A percentile compares a stretch with the other conserved stretches of the same genome.
Evolutionary conservation across 2,888 invertebrate genomes (phyloP).

Genomic region (Acanthoscelides obtectus): DNA sequence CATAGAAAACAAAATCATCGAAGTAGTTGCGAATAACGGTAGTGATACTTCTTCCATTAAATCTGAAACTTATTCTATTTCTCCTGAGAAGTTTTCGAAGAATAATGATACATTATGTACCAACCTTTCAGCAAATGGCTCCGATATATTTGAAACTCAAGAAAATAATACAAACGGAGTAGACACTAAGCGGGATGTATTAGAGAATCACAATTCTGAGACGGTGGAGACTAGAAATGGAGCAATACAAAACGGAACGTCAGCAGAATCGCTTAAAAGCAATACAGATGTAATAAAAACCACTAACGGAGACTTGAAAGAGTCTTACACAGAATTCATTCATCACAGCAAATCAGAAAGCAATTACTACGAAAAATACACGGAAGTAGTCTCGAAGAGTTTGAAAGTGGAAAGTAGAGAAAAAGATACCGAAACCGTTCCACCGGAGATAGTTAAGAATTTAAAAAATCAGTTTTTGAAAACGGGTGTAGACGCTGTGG

Average conservation of each 20-base stretch:
- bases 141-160: neutral
- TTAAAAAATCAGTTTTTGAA: conserved; percentile 37
- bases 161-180: neutral
- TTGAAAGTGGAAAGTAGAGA: conserved; percentile 26
- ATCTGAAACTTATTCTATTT: neutral
- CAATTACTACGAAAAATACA: conserved; percentile 32
- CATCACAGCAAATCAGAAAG: conserved; percentile 30
- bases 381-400: conserved; percentile 27
- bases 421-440: conserved; percentile 35
- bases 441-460: conserved; percentile 33
- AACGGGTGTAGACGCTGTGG: conserved; percentile 29
- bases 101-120: neutral
- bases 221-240: conserved; percentile 5
- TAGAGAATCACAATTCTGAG: conserved; percentile 4
- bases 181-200: neutral
- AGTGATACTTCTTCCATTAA: neutral
- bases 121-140: neutral
- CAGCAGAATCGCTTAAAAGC: conserved; percentile 3
- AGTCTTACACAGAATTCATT: conserved; percentile 30
- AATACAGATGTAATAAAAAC: conserved; percentile 9
- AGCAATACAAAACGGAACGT: conserved; percentile 2
- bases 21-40: neutral
- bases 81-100: neutral
- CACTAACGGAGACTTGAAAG: conserved; percentile 9
- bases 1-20: neutral